Percentiles rank a stretch among this genome's conserved stretches.
phyloP scores from a whole-genome alignment of 1,140 invertebrate species.

The Monochamus saltuarius region DNA sequence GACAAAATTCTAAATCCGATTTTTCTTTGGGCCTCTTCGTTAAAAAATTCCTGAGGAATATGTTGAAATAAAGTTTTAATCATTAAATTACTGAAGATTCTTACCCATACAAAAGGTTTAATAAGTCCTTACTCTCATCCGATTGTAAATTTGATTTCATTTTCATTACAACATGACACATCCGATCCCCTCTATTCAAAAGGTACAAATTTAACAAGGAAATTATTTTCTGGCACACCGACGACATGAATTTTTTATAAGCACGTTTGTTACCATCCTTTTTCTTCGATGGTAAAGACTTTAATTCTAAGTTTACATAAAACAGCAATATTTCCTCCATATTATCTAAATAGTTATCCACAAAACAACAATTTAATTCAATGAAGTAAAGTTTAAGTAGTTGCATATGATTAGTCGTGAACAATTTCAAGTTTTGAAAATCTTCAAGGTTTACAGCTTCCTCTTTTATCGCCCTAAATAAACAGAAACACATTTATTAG shows the following conservation, averaged over 20 bases:
- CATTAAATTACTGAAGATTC: neutral
- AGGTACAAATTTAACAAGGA: slow-evolving; percentile 20
- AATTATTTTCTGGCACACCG: slow-evolving; percentile 16
- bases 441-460: slow-evolving; percentile 17
- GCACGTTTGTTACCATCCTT: slow-evolving; percentile 14
- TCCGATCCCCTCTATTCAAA: slow-evolving; percentile 17
- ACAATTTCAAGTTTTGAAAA: slow-evolving; percentile 5
- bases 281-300: slow-evolving; percentile 12
- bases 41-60: slow-evolving; percentile 16
- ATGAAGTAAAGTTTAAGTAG: slow-evolving; percentile 21
- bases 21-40: neutral
- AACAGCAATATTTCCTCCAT: slow-evolving; percentile 28
- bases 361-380: slow-evolving; percentile 20
- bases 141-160: slow-evolving; percentile 20
- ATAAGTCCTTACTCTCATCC: slow-evolving; percentile 12
- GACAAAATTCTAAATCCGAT: slow-evolving; percentile 24
- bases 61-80: neutral
- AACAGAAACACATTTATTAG: neutral
- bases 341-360: slow-evolving; percentile 27
- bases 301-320: slow-evolving; percentile 22
- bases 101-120: slow-evolving; percentile 25
- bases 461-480: slow-evolving; percentile 20
- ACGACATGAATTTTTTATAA: slow-evolving; percentile 13
- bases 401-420: slow-evolving; percentile 13
- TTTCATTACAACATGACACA: slow-evolving; percentile 28